Percentiles rank a stretch among this genome's conserved stretches.
Evolutionary conservation across 2,888 invertebrate genomes (phyloP).

Genomic region (Hirtodrosophila trivittata): DNA sequence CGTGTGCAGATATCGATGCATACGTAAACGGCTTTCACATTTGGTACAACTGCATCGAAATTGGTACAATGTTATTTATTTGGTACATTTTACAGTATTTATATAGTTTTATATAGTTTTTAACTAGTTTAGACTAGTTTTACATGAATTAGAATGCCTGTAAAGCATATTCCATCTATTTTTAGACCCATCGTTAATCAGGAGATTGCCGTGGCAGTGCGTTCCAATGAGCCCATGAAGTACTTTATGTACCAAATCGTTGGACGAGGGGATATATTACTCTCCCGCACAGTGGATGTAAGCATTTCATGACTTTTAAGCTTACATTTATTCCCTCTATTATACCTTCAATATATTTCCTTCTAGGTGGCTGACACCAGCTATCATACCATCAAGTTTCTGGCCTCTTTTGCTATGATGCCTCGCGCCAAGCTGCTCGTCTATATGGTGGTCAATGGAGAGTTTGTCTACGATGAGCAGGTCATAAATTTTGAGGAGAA

Average conservation of each 20-base stretch:
- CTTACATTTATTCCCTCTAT: too few relatives aligned
- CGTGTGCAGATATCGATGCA: too few relatives aligned
- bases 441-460: conserved; percentile 90
- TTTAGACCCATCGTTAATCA: conserved; percentile 87
- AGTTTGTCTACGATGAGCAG: conserved; percentile 94
- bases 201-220: conserved; percentile 90
- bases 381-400: conserved; percentile 85
- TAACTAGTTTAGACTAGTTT: too few relatives aligned
- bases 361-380: conserved; percentile 77
- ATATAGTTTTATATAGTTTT: too few relatives aligned
- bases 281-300: conserved; percentile 90
- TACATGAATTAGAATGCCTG: background rate
- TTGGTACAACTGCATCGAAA: too few relatives aligned
- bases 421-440: conserved; percentile 93
- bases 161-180: conserved; percentile 33
- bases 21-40: too few relatives aligned
- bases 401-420: conserved; percentile 91
- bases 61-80: too few relatives aligned
- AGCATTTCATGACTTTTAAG: too few relatives aligned
- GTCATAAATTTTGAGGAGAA: conserved; percentile 91
- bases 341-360: background rate
- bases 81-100: background rate
- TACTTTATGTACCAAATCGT: conserved; percentile 91
- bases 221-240: conserved; percentile 91
- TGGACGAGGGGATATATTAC: conserved; percentile 93